Percentiles rank a stretch among this genome's conserved stretches.
Conservation (phyloP, 2,113 vertebrate genomes). For the Ancistrus triradiatus region DNA sequence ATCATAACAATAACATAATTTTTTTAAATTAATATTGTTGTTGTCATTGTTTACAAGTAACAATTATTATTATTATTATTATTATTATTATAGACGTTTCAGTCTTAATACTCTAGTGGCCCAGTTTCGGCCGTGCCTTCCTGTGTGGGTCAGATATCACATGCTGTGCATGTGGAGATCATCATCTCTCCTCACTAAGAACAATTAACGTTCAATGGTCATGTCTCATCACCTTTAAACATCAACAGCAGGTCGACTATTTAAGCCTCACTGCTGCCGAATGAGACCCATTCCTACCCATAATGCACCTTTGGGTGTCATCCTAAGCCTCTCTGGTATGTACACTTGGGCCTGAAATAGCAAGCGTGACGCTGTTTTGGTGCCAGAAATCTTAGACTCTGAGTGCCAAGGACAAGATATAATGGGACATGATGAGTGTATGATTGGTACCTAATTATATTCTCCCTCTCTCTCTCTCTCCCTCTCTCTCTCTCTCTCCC, state of each 20-base stretch:
- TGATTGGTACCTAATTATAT: slow-evolving; percentile 8
- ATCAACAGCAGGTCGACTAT: slow-evolving; percentile 7
- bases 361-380: slow-evolving; percentile 67
- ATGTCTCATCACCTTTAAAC: slow-evolving; percentile 37
- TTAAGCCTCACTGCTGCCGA: slow-evolving; percentile 15
- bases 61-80: too few species aligned
- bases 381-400: slow-evolving; percentile 75
- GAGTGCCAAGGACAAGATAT: slow-evolving; percentile 54
- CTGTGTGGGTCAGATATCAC: background rate
- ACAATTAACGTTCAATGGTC: slow-evolving; percentile 23
- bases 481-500: too few species aligned
- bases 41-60: too few species aligned
- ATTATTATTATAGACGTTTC: too few species aligned
- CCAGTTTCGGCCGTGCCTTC: background rate
- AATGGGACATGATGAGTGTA: slow-evolving; percentile 48
- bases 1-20: too few species aligned
- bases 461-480: too few species aligned
- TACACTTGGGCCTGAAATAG: slow-evolving; percentile 63
- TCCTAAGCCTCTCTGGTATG: slow-evolving; percentile 63
- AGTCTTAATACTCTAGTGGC: too few species aligned
- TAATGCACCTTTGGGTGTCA: slow-evolving; percentile 55
- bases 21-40: too few species aligned
- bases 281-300: slow-evolving; percentile 52
- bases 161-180: too few species aligned
- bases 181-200: slow-evolving; percentile 48